phyloP scores from a whole-genome alignment of 2,113 vertebrate genomes.

The Bucco capensis region DNA sequence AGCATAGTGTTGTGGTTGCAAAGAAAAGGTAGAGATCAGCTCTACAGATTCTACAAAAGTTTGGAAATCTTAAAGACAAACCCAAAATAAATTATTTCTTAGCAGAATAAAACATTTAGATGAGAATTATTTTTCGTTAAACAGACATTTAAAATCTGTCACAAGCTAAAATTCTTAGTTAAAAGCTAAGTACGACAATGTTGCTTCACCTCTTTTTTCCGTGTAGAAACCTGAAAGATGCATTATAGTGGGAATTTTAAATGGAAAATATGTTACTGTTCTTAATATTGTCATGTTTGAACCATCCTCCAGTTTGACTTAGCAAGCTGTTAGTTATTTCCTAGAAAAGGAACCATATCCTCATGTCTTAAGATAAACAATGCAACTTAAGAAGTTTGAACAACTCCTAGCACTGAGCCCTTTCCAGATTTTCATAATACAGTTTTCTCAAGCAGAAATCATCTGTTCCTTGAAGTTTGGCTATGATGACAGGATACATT shows the following conservation, averaged over 20 bases:
- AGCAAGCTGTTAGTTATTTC: neutral
- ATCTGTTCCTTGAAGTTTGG: slow-evolving; percentile 3
- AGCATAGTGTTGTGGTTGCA: neutral
- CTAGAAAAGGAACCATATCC: neutral
- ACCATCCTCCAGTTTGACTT: neutral
- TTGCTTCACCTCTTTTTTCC: neutral
- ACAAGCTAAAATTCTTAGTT: neutral
- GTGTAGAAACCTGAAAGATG: neutral
- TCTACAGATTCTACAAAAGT: neutral
- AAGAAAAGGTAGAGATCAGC: neutral
- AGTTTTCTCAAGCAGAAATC: neutral
- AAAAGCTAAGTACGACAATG: neutral
- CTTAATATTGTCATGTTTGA: neutral
- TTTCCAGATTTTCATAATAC: neutral
- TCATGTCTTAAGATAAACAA: neutral
- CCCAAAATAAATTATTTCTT: neutral
- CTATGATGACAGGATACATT: neutral
- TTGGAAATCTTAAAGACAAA: neutral
- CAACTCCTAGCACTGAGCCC: neutral
- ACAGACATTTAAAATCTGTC: neutral
- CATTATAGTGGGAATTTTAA: neutral
- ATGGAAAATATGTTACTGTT: neutral
- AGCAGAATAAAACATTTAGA: neutral
- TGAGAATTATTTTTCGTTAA: neutral
- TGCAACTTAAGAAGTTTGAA: neutral